Evolutionary conservation across 2,113 vertebrate species (phyloP).

Genomic region (Oncorhynchus gorbuscha): DNA sequence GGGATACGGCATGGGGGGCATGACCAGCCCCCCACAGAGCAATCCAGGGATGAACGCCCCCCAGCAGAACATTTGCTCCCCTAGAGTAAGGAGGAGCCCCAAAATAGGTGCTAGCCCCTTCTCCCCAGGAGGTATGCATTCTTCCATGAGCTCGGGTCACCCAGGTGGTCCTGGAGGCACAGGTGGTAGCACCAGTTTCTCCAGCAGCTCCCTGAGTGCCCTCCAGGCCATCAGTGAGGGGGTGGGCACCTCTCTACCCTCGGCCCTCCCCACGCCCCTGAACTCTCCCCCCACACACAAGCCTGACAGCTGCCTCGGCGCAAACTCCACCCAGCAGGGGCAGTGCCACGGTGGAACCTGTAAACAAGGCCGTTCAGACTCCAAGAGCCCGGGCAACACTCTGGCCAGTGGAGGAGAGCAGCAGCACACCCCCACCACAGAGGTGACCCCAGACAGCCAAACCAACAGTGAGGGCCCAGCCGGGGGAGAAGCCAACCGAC

Average conservation of each 20-base stretch:
- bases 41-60: constrained; percentile 82
- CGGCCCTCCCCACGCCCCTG: constrained; percentile 75
- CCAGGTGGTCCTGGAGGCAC: constrained; percentile 55
- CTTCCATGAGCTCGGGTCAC: constrained; percentile 85
- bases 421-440: constrained; percentile 72
- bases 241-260: constrained; percentile 87
- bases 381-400: constrained; percentile 84
- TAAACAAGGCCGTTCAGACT: constrained; percentile 80
- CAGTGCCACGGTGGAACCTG: constrained; percentile 50
- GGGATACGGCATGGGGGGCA: constrained; percentile 79
- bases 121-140: constrained; percentile 94
- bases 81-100: constrained; percentile 88
- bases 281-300: constrained; percentile 87
- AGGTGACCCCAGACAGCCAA: constrained; percentile 83
- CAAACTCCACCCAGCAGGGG: constrained; percentile 73
- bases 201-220: constrained; percentile 94
- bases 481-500: constrained; percentile 76
- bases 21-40: constrained; percentile 87
- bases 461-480: constrained; percentile 76
- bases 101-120: constrained; percentile 91
- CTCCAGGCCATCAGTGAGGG: constrained; percentile 98
- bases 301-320: constrained; percentile 84
- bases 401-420: constrained; percentile 67
- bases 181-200: constrained; percentile 79
- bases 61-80: constrained; percentile 84